phyloP scores from a whole-genome alignment of 1,140 invertebrate genomes.

The Heliconius congener region DNA sequence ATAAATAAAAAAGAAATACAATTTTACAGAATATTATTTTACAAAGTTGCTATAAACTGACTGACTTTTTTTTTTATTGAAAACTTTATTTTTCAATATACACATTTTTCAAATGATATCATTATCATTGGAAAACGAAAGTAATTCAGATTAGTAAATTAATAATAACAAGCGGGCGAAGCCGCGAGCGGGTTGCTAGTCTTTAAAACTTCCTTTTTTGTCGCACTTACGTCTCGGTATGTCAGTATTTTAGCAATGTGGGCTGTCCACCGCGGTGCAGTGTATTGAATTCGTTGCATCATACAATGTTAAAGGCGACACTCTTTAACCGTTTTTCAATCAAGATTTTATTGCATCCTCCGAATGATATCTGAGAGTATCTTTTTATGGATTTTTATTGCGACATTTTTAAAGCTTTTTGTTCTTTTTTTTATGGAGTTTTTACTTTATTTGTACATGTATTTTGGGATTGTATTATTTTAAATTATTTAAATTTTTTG shows the following conservation, averaged over 20 bases:
- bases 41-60: no score
- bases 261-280: conserved; percentile 15
- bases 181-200: background rate
- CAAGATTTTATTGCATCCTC: conserved; percentile 47
- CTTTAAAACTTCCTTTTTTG: background rate
- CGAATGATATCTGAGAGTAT: conserved; percentile 33
- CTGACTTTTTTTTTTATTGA: no score
- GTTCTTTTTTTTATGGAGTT: background rate
- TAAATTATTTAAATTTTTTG: background rate
- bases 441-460: background rate
- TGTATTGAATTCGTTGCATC: conserved; percentile 41
- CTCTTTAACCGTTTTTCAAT: conserved; percentile 36
- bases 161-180: no score
- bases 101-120: no score
- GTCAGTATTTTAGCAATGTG: conserved; percentile 41
- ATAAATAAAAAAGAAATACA: no score
- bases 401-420: background rate
- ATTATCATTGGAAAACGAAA: no score
- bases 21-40: no score
- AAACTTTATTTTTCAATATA: no score
- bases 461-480: background rate
- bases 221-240: conserved; percentile 10
- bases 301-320: conserved; percentile 44
- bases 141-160: no score
- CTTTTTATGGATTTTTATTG: conserved; percentile 24